These are phyloP conservation scores for Dendrocincla fuliginosa DNA, from an alignment of 2,797 vertebrate genomes.

Conservation along the genomic window DNA sequence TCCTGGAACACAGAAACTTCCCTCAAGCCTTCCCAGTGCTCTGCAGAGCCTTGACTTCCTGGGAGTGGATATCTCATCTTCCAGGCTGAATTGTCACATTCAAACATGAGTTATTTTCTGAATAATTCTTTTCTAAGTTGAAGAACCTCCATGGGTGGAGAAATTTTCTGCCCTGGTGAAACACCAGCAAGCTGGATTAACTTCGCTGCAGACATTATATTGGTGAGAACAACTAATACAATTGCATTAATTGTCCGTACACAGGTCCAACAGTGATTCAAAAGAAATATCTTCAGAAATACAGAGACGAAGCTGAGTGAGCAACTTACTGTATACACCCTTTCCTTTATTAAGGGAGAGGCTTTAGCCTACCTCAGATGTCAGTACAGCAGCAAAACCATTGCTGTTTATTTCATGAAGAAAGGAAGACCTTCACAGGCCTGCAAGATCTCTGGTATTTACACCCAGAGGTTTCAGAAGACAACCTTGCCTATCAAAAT, in stretches of 20 bases:
- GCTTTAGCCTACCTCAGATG: neutral
- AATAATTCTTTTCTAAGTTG: neutral
- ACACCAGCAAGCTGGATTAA: neutral
- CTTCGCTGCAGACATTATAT: neutral
- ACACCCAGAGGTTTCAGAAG: neutral
- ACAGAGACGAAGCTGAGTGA: neutral
- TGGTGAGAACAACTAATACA: neutral
- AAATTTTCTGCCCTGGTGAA: neutral
- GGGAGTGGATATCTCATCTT: fast-evolving
- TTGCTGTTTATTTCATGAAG: neutral
- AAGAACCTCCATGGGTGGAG: neutral
- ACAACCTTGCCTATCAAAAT: neutral
- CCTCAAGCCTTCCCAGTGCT: neutral
- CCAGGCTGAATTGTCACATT: neutral
- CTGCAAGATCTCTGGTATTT: neutral
- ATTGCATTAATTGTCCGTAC: neutral
- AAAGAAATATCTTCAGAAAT: neutral
- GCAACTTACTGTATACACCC: neutral
- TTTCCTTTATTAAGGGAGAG: neutral
- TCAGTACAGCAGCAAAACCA: neutral
- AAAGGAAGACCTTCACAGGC: neutral
- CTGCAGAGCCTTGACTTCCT: neutral
- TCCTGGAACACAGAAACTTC: neutral
- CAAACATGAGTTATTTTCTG: neutral
- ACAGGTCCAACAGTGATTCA: neutral